These are phyloP conservation scores for Tamias sibiricus DNA, from an alignment of 2,113 vertebrate species.

Conservation along the genomic window DNA sequence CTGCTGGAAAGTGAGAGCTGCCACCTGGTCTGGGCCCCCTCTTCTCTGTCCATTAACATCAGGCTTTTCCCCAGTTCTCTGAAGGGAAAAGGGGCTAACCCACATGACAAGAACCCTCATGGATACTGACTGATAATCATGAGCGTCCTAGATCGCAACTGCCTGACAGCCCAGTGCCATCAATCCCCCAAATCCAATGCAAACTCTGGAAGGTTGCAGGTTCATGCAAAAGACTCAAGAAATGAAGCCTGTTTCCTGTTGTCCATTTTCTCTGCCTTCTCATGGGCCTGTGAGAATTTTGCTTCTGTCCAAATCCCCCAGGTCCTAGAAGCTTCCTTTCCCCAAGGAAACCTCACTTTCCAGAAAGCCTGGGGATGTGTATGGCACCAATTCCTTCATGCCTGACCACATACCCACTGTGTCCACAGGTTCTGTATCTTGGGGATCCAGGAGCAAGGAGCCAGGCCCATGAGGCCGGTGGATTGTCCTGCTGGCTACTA, in stretches of 20 bases:
- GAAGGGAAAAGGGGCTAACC: neutral
- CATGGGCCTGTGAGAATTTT: neutral
- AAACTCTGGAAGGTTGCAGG: neutral
- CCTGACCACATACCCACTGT: neutral
- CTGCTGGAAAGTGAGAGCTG: constrained; percentile 82
- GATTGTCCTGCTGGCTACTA: constrained; percentile 92
- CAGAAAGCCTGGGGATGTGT: neutral
- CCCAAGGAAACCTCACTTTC: neutral
- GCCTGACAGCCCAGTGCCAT: neutral
- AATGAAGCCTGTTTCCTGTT: neutral
- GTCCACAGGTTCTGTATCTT: constrained; percentile 84
- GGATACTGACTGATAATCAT: neutral
- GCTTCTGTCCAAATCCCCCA: neutral
- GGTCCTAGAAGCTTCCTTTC: neutral
- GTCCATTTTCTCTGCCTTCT: neutral
- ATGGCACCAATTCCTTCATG: neutral
- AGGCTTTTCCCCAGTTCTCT: neutral
- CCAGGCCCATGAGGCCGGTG: constrained; percentile 2
- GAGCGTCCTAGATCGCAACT: accelerated
- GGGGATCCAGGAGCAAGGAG: neutral
- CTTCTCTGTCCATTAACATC: neutral
- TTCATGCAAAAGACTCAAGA: neutral
- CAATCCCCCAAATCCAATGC: neutral
- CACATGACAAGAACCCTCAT: neutral
- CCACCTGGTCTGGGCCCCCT: accelerated